Base-by-base conservation (phyloP, 53 echinoderm and acorn worm species). In the Luidia sarsii region DNA sequence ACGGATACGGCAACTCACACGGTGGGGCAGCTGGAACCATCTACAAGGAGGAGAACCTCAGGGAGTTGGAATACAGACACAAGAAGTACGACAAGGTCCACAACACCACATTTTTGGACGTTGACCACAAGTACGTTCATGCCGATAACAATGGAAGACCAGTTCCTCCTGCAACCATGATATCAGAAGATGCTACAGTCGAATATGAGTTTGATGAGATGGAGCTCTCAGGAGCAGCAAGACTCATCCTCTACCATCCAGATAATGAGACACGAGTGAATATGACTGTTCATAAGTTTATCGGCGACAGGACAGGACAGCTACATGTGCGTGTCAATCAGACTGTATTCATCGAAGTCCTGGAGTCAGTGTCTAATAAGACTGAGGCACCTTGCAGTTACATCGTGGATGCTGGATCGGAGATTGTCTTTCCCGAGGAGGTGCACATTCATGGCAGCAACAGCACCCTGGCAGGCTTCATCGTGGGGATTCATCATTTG, bases 381-480 rank as follows among this genome's bases (percentile, higher is more conserved):
- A 94, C 94, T 6, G 89, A 88, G 55, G 94, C 94, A 33, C 94
- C 94, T 8, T 91, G 90, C 28, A 94, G 91, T 39, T 94, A 85
- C 71, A 89, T 94, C 59, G 71, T 88, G 39, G 91, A 94, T 46
- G 53, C 80, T 22, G 91, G 91, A 3, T 74, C 89, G 45, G 83
- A 70, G 43, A 71, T 91, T 19, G 71, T 91, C 23, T 77, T 94
- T 20, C 94, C 94, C 10, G 80, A 85, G 11, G 94, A 94, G 80
- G 82, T 94, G 37, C 94, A 94, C 55, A 80, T 94, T 67, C 94
- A 94, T 89, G 94, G 94, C 50, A 86, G 88, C 22, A 94, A 94
- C 69, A 94, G 91, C 65, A 88, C 89, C 59, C 49, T 94, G 2
- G 82, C 63, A 77, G 94, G 94, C 1, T 56, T 91, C 43, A 70